Evolutionary conservation across 2,797 vertebrate genomes (phyloP), one percentile per base, ranked within the genome.

Genomic region (Chaenodraco wilsoni): DNA sequence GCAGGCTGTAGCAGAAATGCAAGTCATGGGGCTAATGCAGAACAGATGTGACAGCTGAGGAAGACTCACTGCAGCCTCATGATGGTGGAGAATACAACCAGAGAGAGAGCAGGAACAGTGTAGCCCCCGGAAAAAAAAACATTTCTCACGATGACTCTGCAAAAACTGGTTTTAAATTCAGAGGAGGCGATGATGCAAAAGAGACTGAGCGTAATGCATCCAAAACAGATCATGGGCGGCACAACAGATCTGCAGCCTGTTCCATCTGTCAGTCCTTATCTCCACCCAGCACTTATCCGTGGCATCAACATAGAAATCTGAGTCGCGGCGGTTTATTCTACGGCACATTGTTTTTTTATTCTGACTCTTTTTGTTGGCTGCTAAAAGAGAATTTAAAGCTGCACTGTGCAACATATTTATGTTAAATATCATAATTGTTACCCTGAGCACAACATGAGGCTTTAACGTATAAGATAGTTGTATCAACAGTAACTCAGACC

Each of bases 41-140:
- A 93, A 77, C 93, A 93, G 87, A 92, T 93, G 91, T 90, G 81
- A 81, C 85, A 72, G 75, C 63, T 55, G 72, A 74, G 65, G 69
- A 43, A 71, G 64, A 31, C 50, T 21, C 33, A 50, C 58, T 17
- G 9, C 56, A 50, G 66, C 64, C 72, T 75, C 65, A 50, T 50
- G 64, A 23, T 69, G 40, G 62, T 59, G 40, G 65, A 57, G 72
- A 75, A 79, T 6, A 37, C 76, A 77, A 43, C 82, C 76, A 85
- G 74, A 88, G 7, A 84, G 58, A 84, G 58, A 51, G 15, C 56
- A 13, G 72, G 68, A 83, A 31, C 15, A 3, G 44, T 69, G 82
- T 50, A 74, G 27, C 83, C 55, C 78, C 78, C 84, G 82, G 82
- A 4, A 33, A 68, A 70, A 76, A 56, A 1, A 8, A 8, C 17